Evolutionary conservation across 2,888 invertebrate species (phyloP).

Genomic region (Pristionchus japonicus): DNA sequence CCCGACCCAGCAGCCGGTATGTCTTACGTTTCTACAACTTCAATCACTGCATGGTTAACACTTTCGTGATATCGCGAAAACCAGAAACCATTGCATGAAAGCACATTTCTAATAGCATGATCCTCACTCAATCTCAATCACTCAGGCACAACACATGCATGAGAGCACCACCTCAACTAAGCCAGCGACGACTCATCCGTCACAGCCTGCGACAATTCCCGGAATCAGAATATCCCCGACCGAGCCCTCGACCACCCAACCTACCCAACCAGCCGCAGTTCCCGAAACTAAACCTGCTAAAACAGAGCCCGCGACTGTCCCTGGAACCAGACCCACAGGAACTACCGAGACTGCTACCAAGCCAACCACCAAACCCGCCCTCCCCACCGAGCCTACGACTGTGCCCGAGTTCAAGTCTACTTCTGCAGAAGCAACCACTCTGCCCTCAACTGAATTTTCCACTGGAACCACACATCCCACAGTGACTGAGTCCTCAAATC

Average conservation of each 20-base stretch:
- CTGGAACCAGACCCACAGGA: neutral
- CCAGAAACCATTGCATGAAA: neutral
- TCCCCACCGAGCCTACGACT: neutral
- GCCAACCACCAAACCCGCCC: neutral
- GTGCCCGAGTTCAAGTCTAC: neutral
- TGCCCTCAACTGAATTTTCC: neutral
- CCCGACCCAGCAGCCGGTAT: conserved; percentile 16
- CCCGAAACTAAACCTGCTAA: neutral
- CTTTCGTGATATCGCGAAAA: neutral
- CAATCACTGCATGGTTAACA: neutral
- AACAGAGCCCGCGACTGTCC: neutral
- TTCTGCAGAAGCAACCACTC: neutral
- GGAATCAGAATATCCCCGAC: neutral
- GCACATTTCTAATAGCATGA: neutral
- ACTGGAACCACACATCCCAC: neutral
- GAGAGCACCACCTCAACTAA: neutral
- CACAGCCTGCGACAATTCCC: neutral
- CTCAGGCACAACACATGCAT: conserved; percentile 30
- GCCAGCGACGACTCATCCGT: no score
- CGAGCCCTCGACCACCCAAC: no score
- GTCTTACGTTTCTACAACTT: neutral
- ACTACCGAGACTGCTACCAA: neutral
- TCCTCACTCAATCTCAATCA: neutral
- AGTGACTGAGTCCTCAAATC: neutral
- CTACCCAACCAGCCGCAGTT: neutral